Evolutionary conservation across 2,888 invertebrate genomes (phyloP), one percentile per base, ranked within the genome.

Genomic region (Carabus problematicus): DNA sequence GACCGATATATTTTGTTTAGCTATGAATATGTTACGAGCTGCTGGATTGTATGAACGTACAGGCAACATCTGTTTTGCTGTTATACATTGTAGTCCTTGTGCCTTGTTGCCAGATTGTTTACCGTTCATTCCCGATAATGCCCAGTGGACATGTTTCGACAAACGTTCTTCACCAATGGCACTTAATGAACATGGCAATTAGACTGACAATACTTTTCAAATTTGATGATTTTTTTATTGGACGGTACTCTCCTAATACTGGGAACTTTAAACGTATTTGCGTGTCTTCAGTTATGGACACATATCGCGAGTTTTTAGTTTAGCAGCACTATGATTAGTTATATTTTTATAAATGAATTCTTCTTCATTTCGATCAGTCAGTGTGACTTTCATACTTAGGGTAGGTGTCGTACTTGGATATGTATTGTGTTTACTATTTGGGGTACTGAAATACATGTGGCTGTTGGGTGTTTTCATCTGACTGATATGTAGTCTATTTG

Each of bases 181-280:
- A 80, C 78, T 83, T 80, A 64, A 82, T 82, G 66, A 83, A 83
- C 0, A 81, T 74, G 6, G 81, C 79, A 47, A 83, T 79, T 0
- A 83, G 83, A 75, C 83, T 83, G 1, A 82, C 74, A 60, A 83
- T 78, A 70, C 83, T 77, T 0, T 77, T 75, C 69, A 75, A 82
- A 12, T 59, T 16, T 29, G 66, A 56, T 3, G 66, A 58, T 29
- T n/a, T 54, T 49, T 52, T 56, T 41, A 73, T n/a, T 73, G 72
- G 78, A 78, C 55, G 64, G 56, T 1, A 47, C 40, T 66, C 49
- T 66, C 8, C 29, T 40, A n/a, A 29, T 29, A 29, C 29, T 29
- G 29, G 58, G 59, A 1, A 47, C 14, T 59, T 59, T 59, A 12
- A 59, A 29, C 6, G 29, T 29, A 29, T 29, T 29, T 3, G 29